Base-by-base conservation (phyloP, 2,113 vertebrate genomes). In the Thunnus maccoyii region DNA sequence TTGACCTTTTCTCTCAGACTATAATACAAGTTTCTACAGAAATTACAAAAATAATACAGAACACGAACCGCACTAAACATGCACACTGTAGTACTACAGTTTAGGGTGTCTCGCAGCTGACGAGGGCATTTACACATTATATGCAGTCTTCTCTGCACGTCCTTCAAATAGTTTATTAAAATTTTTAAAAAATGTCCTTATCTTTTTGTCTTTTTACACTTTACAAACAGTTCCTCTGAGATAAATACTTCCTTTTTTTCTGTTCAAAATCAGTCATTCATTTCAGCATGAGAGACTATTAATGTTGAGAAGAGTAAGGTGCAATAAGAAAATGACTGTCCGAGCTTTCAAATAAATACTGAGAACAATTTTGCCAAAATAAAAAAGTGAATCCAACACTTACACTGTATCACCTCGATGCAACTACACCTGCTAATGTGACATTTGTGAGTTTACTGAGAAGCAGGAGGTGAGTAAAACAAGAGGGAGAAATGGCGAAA, bases 21-120 rank as follows among this genome's bases (percentile, higher is more conserved):
- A 95, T 96, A 94, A 96, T 95, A 96, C 95, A 96, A 86, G 91
- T 95, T 96, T 93, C 95, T 95, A 95, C 94, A 95, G 76, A 84
- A 92, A 89, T 89, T 87, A 93, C 90, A 95, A 93, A 90, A 93
- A 91, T 78, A 86, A 83, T 86, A 91, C 87, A 92, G 81, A 93
- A 91, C 82, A 90, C 58, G 82, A 85, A 96, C 64, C 32, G 64
- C 76, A 83, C 86, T 75, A 86, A 78, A 86, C 84, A 88, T 81
- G 82, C 91, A 94, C 78, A 85, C 83, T 75, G 77, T 54, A 75
- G 61, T 63, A 58, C 70, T 78, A 80, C 66, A 72, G 64, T 72
- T 79, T 55, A 50, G 52, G 60, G 80, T 81, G 88, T 75, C 81
- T 76, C 84, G 78, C 90, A 90, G 91, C 85, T 89, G 82, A 84